Evolutionary conservation across 2,113 vertebrate species (phyloP).

Genomic region (Clupea harengus): DNA sequence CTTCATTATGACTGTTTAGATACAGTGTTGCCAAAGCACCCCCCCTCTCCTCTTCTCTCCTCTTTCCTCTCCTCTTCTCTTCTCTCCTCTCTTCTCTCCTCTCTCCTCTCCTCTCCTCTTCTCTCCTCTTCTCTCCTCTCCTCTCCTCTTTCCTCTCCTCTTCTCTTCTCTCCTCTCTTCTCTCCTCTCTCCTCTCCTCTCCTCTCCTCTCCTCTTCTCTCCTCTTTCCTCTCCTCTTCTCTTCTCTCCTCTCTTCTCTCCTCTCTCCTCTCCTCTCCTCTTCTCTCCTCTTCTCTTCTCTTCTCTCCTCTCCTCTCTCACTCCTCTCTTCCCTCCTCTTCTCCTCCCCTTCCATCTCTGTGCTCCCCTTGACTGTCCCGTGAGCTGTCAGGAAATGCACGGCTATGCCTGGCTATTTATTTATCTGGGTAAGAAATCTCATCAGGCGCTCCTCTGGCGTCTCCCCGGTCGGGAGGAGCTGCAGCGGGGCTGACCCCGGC

Average conservation of each 20-base stretch:
- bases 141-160: neutral
- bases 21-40: too few relatives aligned
- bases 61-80: neutral
- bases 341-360: neutral
- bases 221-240: too few relatives aligned
- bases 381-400: slow-evolving; percentile 50
- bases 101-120: neutral
- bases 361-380: neutral
- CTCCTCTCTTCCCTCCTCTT: too few relatives aligned
- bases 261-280: too few relatives aligned
- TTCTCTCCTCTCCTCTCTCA: too few relatives aligned
- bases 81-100: neutral
- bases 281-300: too few relatives aligned
- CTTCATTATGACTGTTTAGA: too few relatives aligned
- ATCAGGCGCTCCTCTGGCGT: slow-evolving; percentile 48
- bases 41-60: neutral
- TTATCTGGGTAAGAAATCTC: slow-evolving; percentile 59
- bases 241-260: too few relatives aligned
- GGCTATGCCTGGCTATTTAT: slow-evolving; percentile 54
- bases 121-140: neutral
- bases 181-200: too few relatives aligned
- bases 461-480: slow-evolving; percentile 46
- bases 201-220: too few relatives aligned
- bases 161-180: too few relatives aligned
- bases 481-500: slow-evolving; percentile 54